Evolutionary conservation across 1,140 invertebrate species (phyloP).

Genomic region (Anastrepha obliqua): DNA sequence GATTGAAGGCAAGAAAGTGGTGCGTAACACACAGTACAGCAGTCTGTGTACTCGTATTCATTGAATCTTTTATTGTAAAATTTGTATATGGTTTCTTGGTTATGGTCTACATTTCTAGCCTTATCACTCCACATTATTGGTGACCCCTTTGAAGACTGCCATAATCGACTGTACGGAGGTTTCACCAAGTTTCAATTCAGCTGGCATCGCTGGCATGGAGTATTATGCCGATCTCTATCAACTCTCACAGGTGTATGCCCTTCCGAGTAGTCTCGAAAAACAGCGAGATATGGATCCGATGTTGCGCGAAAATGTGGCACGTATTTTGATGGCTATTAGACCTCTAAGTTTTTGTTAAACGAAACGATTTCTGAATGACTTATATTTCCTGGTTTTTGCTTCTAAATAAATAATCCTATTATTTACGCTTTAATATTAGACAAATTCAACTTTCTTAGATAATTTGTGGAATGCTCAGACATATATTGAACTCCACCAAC

Average conservation of each 20-base stretch:
- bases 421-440: too few species aligned
- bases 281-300: slow-evolving; percentile 69
- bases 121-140: slow-evolving; percentile 78
- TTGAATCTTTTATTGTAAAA: neutral
- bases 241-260: slow-evolving; percentile 74
- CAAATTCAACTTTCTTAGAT: too few species aligned
- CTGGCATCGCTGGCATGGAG: slow-evolving; percentile 77
- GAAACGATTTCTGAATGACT: too few species aligned
- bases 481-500: too few species aligned
- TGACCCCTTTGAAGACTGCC: slow-evolving; percentile 79
- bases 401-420: too few species aligned
- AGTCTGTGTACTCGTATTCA: neutral
- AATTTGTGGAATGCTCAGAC: too few species aligned
- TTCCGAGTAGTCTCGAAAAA: slow-evolving; percentile 67
- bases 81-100: neutral
- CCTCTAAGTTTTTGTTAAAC: slow-evolving; percentile 70
- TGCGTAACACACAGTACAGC: slow-evolving; percentile 59
- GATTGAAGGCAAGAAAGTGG: slow-evolving; percentile 78
- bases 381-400: too few species aligned
- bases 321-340: slow-evolving; percentile 68
- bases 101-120: slow-evolving; percentile 65
- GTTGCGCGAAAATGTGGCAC: slow-evolving; percentile 69
- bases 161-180: slow-evolving; percentile 84
- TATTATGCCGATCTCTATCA: slow-evolving; percentile 83
- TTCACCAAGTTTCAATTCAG: slow-evolving; percentile 79